Percentiles rank a stretch among this genome's conserved stretches.
Conservation (phyloP, 1,140 invertebrate genomes). For the Goniozus legneri region DNA sequence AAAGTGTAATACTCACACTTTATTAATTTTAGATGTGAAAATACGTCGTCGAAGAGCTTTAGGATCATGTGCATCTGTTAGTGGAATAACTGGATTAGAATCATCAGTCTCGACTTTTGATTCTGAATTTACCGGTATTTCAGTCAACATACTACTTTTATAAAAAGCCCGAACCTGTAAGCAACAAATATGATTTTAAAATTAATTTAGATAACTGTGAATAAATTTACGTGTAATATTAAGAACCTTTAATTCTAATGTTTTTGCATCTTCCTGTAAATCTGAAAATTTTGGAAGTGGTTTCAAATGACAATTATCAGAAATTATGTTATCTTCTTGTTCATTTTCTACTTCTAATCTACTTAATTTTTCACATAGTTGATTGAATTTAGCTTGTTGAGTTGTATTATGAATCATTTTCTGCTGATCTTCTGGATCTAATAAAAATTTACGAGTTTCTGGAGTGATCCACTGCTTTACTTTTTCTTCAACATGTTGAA, state of each 20-base stretch:
- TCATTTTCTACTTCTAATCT: slow-evolving; percentile 34
- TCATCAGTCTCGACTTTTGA: slow-evolving; percentile 15
- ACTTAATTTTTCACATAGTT: slow-evolving; percentile 45
- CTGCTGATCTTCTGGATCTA: slow-evolving; percentile 36
- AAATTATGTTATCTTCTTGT: slow-evolving; percentile 21
- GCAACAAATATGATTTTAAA: slow-evolving; percentile 2
- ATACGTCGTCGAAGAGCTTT: slow-evolving; percentile 46
- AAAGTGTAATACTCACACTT: slow-evolving; percentile 31
- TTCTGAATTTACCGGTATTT: slow-evolving; percentile 15
- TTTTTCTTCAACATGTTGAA: slow-evolving; percentile 37
- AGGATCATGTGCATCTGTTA: slow-evolving; percentile 45
- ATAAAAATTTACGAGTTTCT: slow-evolving; percentile 42
- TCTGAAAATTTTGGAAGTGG: slow-evolving; percentile 44
- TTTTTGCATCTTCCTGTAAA: slow-evolving; percentile 44
- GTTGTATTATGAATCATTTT: too few relatives aligned
- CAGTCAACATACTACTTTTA: slow-evolving; percentile 33
- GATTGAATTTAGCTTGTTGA: slow-evolving; percentile 33
- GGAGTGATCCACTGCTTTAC: slow-evolving; percentile 50
- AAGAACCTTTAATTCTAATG: slow-evolving; percentile 44
- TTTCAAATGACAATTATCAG: slow-evolving; percentile 31
- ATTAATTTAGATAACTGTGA: neutral
- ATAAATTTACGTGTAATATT: neutral
- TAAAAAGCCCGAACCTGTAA: slow-evolving; percentile 47
- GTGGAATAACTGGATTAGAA: slow-evolving; percentile 35
- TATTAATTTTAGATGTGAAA: slow-evolving; percentile 50